A percentile compares a stretch with the other conserved stretches of the same genome.
Evolutionary conservation across 2,113 vertebrate species (phyloP).

Genomic region (Arizona elegans): DNA sequence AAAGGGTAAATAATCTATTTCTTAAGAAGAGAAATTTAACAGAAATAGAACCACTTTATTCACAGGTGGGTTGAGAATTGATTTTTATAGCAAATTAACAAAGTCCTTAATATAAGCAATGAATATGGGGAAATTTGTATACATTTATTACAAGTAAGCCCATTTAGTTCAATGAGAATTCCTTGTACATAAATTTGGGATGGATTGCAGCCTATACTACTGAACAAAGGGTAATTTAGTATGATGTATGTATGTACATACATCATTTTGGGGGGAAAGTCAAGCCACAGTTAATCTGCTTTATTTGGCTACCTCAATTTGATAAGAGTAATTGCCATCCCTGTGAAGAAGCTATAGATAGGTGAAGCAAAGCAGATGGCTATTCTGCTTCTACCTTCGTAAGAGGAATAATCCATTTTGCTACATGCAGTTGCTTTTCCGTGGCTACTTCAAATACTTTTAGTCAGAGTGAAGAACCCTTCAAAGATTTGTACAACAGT

Average conservation of each 20-base stretch:
- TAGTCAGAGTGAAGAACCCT: not conserved
- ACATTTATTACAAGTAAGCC: not conserved
- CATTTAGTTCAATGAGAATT: not conserved
- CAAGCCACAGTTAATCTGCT: not conserved
- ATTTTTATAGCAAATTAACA: not conserved
- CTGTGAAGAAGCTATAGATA: not conserved
- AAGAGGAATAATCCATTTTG: not conserved
- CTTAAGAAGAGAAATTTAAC: not conserved
- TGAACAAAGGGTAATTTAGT: not conserved
- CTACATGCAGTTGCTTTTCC: not conserved
- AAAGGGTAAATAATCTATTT: not conserved
- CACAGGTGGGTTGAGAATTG: not conserved
- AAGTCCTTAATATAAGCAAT: not conserved
- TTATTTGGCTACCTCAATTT: not conserved
- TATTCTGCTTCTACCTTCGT: not conserved
- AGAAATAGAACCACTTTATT: not conserved
- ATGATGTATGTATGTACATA: not conserved
- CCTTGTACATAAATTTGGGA: not conserved
- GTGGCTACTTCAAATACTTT: not conserved
- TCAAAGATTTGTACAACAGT: not conserved
- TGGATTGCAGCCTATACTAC: not conserved
- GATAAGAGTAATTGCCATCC: not conserved
- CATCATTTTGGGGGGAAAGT: not conserved
- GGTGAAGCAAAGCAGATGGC: not conserved
- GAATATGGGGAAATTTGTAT: not conserved